Evolutionary conservation across 2,888 invertebrate genomes (phyloP).

Genomic region (Athrips mouffetella): DNA sequence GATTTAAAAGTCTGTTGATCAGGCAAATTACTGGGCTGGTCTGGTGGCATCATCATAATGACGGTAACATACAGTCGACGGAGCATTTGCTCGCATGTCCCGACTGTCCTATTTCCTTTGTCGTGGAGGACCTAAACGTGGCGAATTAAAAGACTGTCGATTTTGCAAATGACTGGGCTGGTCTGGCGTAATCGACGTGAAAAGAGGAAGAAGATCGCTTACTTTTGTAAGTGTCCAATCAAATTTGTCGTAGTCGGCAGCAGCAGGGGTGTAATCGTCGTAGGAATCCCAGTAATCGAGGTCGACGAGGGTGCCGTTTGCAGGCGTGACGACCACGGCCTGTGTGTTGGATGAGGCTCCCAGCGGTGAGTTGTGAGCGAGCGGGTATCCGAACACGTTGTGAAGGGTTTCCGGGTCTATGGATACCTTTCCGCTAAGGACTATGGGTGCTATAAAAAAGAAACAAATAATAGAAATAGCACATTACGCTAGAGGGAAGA

Average conservation of each 20-base stretch:
- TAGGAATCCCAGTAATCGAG: conserved; percentile 45
- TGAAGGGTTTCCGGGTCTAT: conserved; percentile 40
- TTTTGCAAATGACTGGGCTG: too few relatives aligned
- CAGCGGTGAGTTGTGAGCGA: conserved; percentile 14
- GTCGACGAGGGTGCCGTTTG: conserved; percentile 37
- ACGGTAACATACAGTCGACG: too few relatives aligned
- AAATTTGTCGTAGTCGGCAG: conserved; percentile 76
- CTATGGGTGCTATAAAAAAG: conserved; percentile 33
- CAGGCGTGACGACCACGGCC: conserved; percentile 39
- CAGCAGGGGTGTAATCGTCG: conserved; percentile 42
- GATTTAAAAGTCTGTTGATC: too few relatives aligned
- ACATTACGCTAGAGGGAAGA: too few relatives aligned
- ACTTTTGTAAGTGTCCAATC: conserved; percentile 84
- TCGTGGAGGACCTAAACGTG: too few relatives aligned
- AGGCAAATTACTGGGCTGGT: too few relatives aligned
- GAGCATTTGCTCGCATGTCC: too few relatives aligned
- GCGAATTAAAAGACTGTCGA: too few relatives aligned
- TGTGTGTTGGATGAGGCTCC: conserved; percentile 28
- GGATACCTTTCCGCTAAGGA: conserved; percentile 25
- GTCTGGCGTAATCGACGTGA: too few relatives aligned
- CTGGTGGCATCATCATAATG: too few relatives aligned
- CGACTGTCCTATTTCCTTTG: too few relatives aligned
- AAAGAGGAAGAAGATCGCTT: too few relatives aligned
- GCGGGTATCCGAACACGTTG: conserved; percentile 42
- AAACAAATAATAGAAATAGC: not conserved